Evolutionary conservation across 1,140 invertebrate genomes (phyloP), one percentile per base, ranked within the genome.

Genomic region (Drosophila hydei): DNA sequence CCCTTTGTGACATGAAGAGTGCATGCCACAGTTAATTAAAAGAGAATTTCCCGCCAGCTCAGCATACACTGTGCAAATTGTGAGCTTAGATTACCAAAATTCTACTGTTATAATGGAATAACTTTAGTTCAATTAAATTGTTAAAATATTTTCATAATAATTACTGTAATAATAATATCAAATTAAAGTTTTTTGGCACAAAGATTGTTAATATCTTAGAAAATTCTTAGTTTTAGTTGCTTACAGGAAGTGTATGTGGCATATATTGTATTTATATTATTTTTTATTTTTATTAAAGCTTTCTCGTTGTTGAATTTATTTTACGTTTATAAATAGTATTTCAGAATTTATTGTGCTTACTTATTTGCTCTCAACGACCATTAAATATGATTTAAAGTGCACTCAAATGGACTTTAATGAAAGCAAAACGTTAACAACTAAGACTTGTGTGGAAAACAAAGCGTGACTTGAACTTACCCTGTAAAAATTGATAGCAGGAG

Each of bases 21-120:
- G 45, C 52, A 60, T 67, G 45, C 48, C 47, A 61, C 48, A 56
- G 63, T 80, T 73, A 84, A 85, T 84, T 85, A 79, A 84, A 79
- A 65, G 50, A 59, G 68, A 76, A 79, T 59, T 73, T 55, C 47
- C 33, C 48, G 38, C 25, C 30, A 51, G 18, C 48, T 23, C 30
- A 51, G 18, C 48, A 30, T 56, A 59, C 58, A 61, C 14, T 14
- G 11, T 0, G 30, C 1, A 18, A 38, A 38, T 4, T 38, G 36
- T 14, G n/a, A n/a, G n/a, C n/a, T n/a, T n/a, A n/a, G n/a, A n/a
- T n/a, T n/a, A n/a, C n/a, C n/a, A n/a, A n/a, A n/a, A n/a, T n/a
- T n/a, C n/a, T n/a, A n/a, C n/a, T n/a, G n/a, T n/a, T n/a, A n/a
- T n/a, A n/a, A n/a, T n/a, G n/a, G n/a, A n/a, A n/a, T n/a, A n/a